phyloP scores from a whole-genome alignment of 2,888 invertebrate genomes.

The Eupithecia abbreviata region DNA sequence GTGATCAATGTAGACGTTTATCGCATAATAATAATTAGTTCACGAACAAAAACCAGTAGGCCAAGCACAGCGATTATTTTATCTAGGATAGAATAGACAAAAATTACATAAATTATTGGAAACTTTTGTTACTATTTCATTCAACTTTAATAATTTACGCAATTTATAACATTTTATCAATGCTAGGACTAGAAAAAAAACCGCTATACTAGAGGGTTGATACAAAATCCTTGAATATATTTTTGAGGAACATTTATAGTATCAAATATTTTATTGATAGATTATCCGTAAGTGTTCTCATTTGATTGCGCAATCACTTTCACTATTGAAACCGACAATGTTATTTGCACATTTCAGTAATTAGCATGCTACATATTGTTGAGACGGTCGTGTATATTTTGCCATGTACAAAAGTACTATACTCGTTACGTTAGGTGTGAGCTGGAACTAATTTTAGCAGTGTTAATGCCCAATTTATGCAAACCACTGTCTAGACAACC shows the following conservation, averaged over 20 bases:
- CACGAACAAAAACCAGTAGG: not conserved
- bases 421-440: constrained; percentile 33
- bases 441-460: constrained; percentile 9
- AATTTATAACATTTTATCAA: not conserved
- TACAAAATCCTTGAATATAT: not conserved
- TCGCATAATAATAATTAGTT: not conserved
- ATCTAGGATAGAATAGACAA: not conserved
- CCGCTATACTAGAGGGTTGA: not conserved
- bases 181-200: not conserved
- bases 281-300: constrained; percentile 47
- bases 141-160: not conserved
- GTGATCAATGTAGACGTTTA: not conserved
- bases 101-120: not conserved
- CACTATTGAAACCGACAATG: constrained; percentile 55
- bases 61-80: not conserved
- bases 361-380: constrained; percentile 67
- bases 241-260: not conserved
- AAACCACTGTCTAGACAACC: constrained; percentile 1
- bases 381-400: constrained; percentile 54
- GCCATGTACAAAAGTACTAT: constrained; percentile 50
- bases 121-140: not conserved
- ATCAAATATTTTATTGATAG: not conserved
- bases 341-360: constrained; percentile 68
- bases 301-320: constrained; percentile 72
- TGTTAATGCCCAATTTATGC: not conserved